Evolutionary conservation across 2,797 vertebrate genomes (phyloP), one percentile per base, ranked within the genome.

Genomic region (Erethizon dorsatum): DNA sequence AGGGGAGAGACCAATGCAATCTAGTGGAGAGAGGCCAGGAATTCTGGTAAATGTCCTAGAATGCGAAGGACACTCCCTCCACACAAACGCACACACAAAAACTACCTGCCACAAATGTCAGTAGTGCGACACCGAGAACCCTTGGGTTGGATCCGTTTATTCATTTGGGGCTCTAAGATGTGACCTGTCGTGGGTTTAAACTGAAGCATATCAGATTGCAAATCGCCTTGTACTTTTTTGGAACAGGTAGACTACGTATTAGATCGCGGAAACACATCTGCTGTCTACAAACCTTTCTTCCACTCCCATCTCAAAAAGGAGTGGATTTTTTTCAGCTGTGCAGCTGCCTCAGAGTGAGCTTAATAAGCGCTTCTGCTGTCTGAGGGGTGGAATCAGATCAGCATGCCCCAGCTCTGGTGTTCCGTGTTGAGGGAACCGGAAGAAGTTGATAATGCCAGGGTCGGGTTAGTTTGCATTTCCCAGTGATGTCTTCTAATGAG

Each of bases 401-500:
- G 95, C 80, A 50, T 4, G 37, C 67, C 47, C 91, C 54, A 65
- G 84, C 82, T 94, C 94, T 86, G 89, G 83, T 52, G 79, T 41
- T 83, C 91, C 4, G 26, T 56, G 93, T 93, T 82, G 69, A 93
- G 96, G 94, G 92, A 96, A 88, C 79, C 65, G 52, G 88, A 90
- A 92, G 83, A 73, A 67, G 75, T 67, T 18, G 59, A 80, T 52
- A 73, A 59, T 18, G 87, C 84, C 33, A 8, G 77, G 88, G 15
- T n/a, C 7, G 63, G 59, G 77, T 86, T 96, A 24, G 31, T 96
- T 96, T 94, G 77, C 95, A 97, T 97, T 96, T 97, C 78, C 88
- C 96, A 84, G 80, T 94, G 95, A 91, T 92, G 94, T 96, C 96
- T 90, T 94, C 87, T 97, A 96, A 94, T 88, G 94, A 97, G 86